Evolutionary conservation across 2,888 invertebrate species (phyloP).

Genomic region (Biston betularia): DNA sequence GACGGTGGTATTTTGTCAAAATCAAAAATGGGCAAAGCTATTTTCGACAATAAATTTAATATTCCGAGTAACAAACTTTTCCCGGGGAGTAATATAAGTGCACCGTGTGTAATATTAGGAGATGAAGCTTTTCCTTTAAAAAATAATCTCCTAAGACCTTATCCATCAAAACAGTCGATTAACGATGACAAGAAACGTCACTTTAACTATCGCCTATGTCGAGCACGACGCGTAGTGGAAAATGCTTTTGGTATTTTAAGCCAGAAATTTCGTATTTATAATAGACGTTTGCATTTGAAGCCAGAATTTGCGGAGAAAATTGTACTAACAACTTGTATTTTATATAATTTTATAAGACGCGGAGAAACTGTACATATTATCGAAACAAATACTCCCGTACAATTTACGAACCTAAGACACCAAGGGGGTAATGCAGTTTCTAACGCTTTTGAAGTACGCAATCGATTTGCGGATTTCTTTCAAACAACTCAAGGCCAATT

Average conservation of each 20-base stretch:
- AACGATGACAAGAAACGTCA: not conserved
- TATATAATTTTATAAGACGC: no score
- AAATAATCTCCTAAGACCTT: not conserved
- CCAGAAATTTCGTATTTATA: conserved; percentile 44
- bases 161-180: not conserved
- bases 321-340: no score
- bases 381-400: no score
- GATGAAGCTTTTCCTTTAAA: not conserved
- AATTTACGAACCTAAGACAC: no score
- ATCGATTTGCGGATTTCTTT: no score
- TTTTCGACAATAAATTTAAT: not conserved
- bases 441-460: no score
- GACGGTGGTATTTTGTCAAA: conserved; percentile 41
- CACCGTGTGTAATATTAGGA: conserved; percentile 22
- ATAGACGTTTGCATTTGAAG: no score
- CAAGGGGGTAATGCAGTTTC: no score
- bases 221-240: conserved; percentile 43
- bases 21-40: not conserved
- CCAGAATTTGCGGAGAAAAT: no score
- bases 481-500: no score
- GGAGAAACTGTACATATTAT: no score
- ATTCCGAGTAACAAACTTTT: not conserved
- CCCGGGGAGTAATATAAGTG: conserved; percentile 13
- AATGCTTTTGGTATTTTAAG: conserved; percentile 45
- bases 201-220: conserved; percentile 31